phyloP scores from a whole-genome alignment of 2,113 vertebrate genomes.

The Chunga burmeisteri region DNA sequence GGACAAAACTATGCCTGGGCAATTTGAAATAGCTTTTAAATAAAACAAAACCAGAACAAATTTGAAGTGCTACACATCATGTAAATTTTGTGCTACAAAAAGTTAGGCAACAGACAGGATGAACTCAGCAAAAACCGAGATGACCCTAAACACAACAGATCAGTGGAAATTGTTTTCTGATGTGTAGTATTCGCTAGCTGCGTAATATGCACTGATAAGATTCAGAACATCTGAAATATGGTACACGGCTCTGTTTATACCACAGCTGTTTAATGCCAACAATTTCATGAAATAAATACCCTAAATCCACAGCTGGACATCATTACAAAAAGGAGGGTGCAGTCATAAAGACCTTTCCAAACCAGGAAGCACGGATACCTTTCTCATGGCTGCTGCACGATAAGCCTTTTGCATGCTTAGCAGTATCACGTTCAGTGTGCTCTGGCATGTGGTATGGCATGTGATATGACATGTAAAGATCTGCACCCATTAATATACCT shows the following conservation, averaged over 20 bases:
- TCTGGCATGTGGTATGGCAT: not conserved
- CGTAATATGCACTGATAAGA: not conserved
- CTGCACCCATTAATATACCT: not conserved
- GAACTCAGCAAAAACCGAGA: constrained; percentile 13
- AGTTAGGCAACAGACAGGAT: not conserved
- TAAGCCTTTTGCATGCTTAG: not conserved
- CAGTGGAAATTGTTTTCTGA: not conserved
- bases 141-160: not conserved
- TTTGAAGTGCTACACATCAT: not conserved
- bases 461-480: not conserved
- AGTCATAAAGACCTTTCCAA: not conserved
- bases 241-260: not conserved
- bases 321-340: not conserved
- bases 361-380: not conserved
- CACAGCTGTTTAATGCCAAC: not conserved
- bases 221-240: not conserved
- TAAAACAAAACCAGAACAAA: constrained; percentile 25
- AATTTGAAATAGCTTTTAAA: constrained; percentile 48
- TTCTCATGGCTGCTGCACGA: not conserved
- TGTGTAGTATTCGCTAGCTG: not conserved
- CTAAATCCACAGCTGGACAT: not conserved
- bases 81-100: constrained; percentile 3
- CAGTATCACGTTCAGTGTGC: accelerated
- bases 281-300: not conserved
- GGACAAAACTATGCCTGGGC: constrained; percentile 46